A percentile compares a stretch with the other conserved stretches of the same genome.
phyloP scores from a whole-genome alignment of 2,888 invertebrate genomes.

The Leptinotarsa tumamoca region DNA sequence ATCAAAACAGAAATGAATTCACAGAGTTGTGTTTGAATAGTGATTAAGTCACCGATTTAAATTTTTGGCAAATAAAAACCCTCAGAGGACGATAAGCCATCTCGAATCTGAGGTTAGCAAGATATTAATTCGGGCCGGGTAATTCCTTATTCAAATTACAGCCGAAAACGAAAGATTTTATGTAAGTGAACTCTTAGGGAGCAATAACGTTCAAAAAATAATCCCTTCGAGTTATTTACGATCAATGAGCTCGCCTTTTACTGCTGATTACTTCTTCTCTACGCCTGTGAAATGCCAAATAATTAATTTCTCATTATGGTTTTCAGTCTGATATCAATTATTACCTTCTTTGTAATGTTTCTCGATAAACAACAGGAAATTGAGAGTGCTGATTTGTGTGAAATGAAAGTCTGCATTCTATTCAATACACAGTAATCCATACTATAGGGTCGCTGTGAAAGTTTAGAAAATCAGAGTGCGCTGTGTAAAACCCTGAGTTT shows the following conservation, averaged over 20 bases:
- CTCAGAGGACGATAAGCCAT: conserved; percentile 10
- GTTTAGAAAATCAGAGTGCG: no score
- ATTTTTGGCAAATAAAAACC: conserved; percentile 7
- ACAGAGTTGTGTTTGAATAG: not conserved
- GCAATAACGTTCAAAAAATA: conserved; percentile 20
- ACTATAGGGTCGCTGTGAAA: no score
- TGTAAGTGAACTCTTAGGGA: conserved; percentile 19
- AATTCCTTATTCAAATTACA: conserved; percentile 21
- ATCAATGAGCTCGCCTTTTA: conserved; percentile 11
- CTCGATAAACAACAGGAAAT: not conserved
- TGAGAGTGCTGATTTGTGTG: not conserved
- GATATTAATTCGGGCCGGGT: conserved; percentile 4
- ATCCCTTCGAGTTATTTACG: conserved; percentile 12
- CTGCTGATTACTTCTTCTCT: conserved; percentile 15
- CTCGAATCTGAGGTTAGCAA: conserved; percentile 1
- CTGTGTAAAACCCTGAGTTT: no score
- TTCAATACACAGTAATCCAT: no score
- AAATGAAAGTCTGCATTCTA: not conserved
- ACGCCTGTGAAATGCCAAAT: conserved; percentile 1
- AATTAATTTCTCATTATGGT: conserved; percentile 14
- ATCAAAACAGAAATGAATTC: not conserved
- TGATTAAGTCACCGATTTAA: not conserved
- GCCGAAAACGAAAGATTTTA: conserved; percentile 17
- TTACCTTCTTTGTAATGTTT: not conserved
- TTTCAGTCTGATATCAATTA: not conserved